Conservation (phyloP, 2,113 vertebrate species). For the Lethenteron reissneri region DNA sequence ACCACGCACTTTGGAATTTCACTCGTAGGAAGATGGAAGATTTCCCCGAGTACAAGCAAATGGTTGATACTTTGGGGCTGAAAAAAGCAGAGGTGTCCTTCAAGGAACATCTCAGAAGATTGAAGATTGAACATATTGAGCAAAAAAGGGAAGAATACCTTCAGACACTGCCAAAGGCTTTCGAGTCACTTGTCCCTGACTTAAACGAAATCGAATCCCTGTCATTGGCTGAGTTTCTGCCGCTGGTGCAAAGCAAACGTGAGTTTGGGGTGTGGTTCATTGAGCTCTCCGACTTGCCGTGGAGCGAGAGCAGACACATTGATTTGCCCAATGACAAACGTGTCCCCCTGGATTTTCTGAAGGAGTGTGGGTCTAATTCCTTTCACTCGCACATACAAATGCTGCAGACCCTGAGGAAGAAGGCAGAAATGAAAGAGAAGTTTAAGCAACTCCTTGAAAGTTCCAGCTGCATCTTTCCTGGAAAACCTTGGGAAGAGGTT, state of each 20-base stretch:
- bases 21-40: slow-evolving; percentile 40
- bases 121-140: slow-evolving; percentile 83
- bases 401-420: slow-evolving; percentile 47
- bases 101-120: slow-evolving; percentile 59
- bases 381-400: slow-evolving; percentile 58
- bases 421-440: slow-evolving; percentile 48
- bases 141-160: slow-evolving; percentile 48
- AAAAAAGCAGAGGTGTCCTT: slow-evolving; percentile 81
- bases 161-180: slow-evolving; percentile 43
- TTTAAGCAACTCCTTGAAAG: slow-evolving; percentile 62
- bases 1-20: not conserved
- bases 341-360: slow-evolving; percentile 75
- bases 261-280: slow-evolving; percentile 77
- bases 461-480: slow-evolving; percentile 68
- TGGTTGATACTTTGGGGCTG: slow-evolving; percentile 72
- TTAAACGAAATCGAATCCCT: slow-evolving; percentile 70
- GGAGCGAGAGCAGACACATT: slow-evolving; percentile 58
- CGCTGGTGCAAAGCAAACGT: slow-evolving; percentile 55
- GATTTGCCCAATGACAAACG: slow-evolving; percentile 52
- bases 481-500: slow-evolving; percentile 76
- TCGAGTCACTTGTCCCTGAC: slow-evolving; percentile 44
- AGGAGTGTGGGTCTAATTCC: slow-evolving; percentile 32
- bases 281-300: slow-evolving; percentile 70
- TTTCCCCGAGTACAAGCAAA: slow-evolving; percentile 55
- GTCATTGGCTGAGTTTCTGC: slow-evolving; percentile 48